A percentile compares a stretch with the other conserved stretches of the same genome.
phyloP scores from a whole-genome alignment of 1,140 invertebrate species.

The Anoplophora glabripennis region DNA sequence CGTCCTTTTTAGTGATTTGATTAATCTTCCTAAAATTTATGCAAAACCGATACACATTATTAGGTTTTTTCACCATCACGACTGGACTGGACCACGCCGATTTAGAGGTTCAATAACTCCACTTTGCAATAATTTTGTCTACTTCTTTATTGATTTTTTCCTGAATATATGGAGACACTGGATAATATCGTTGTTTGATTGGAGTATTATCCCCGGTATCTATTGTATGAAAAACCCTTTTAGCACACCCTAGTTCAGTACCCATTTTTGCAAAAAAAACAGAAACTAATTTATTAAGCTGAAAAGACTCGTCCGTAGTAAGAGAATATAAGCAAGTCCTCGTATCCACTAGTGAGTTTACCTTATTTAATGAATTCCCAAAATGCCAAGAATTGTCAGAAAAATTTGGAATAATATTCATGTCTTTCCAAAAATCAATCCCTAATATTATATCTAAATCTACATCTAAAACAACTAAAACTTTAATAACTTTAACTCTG shows the following conservation, averaged over 20 bases:
- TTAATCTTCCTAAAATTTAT: conserved; percentile 42
- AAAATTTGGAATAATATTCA: not conserved
- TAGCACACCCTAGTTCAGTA: too few relatives aligned
- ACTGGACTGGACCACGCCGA: conserved; percentile 34
- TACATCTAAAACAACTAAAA: not conserved
- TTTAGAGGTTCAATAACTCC: conserved; percentile 30
- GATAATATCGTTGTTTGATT: conserved; percentile 32
- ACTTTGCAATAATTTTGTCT: conserved; percentile 25
- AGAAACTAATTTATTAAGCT: too few relatives aligned
- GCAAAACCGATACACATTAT: conserved; percentile 23
- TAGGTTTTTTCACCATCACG: conserved; percentile 32
- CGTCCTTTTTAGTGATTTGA: conserved; percentile 36
- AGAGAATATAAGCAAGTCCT: too few relatives aligned
- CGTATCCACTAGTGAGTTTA: not conserved
- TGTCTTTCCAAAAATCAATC: not conserved
- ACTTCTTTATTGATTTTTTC: conserved; percentile 29
- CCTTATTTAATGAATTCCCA: not conserved
- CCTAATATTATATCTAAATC: not conserved
- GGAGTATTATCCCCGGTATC: conserved; percentile 16
- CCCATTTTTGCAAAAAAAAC: too few relatives aligned
- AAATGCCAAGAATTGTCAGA: not conserved
- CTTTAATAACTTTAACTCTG: not conserved
- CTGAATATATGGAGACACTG: conserved; percentile 26
- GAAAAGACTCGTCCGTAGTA: too few relatives aligned
- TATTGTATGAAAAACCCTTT: too few relatives aligned